Conservation (phyloP, 2,888 invertebrate species). For the Ditula angustiorana region DNA sequence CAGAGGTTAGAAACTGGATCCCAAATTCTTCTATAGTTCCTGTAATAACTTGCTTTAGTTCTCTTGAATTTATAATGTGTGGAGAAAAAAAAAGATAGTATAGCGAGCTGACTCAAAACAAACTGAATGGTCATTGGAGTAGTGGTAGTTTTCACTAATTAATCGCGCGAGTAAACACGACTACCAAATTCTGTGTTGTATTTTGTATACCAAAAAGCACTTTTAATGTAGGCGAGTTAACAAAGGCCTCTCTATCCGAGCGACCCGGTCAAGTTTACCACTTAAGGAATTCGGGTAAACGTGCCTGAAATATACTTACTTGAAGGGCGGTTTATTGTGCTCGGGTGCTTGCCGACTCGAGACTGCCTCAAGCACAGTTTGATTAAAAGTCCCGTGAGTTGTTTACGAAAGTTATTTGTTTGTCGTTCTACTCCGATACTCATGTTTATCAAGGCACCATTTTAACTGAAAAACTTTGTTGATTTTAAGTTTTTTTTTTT, state of each 20-base stretch:
- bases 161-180: neutral
- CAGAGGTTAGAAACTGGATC: too few relatives aligned
- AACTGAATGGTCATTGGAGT: too few relatives aligned
- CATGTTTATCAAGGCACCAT: neutral
- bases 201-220: neutral
- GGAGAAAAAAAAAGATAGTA: too few relatives aligned
- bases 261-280: constrained; percentile 18
- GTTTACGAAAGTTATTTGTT: constrained; percentile 17
- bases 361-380: constrained; percentile 14
- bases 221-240: constrained; percentile 6
- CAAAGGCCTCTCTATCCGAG: neutral
- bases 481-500: too few relatives aligned
- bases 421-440: neutral
- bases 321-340: constrained; percentile 1
- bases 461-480: too few relatives aligned
- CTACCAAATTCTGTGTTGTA: neutral
- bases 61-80: too few relatives aligned
- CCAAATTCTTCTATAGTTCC: too few relatives aligned
- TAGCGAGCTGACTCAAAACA: too few relatives aligned
- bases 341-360: neutral
- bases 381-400: constrained; percentile 12
- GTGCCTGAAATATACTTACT: constrained; percentile 22
- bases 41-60: too few relatives aligned
- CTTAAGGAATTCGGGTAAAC: constrained; percentile 16
- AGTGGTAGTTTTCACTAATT: too few relatives aligned